phyloP scores from a whole-genome alignment of 2,797 vertebrate genomes.

The Lophotriccus pileatus region DNA sequence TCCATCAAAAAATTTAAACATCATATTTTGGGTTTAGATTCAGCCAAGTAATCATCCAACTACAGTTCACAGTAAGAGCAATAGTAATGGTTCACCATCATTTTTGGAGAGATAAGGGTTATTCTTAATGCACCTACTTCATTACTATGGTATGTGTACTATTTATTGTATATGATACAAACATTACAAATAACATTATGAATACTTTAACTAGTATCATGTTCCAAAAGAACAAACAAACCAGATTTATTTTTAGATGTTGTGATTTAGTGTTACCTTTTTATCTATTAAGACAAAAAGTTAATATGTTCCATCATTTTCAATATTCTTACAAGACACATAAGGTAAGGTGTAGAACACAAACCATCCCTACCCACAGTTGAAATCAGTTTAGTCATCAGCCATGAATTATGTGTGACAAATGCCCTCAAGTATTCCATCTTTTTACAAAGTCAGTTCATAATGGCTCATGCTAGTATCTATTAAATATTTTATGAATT shows the following conservation, averaged over 20 bases:
- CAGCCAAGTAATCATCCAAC: neutral
- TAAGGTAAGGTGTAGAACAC: neutral
- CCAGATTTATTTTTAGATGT: neutral
- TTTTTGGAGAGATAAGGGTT: neutral
- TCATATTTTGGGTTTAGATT: neutral
- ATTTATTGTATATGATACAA: neutral
- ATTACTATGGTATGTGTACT: neutral
- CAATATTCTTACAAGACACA: neutral
- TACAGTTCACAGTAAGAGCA: neutral
- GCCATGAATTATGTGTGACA: slow-evolving; percentile 50
- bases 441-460: slow-evolving; percentile 24
- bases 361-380: neutral
- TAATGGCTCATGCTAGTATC: slow-evolving; percentile 53
- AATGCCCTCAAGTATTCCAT: slow-evolving; percentile 61
- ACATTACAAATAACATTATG: neutral
- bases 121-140: neutral
- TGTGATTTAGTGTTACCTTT: neutral
- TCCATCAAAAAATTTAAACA: neutral
- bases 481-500: slow-evolving; percentile 73
- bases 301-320: neutral
- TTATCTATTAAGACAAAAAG: neutral
- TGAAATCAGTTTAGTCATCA: slow-evolving; percentile 1
- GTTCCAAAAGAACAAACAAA: neutral
- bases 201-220: neutral
- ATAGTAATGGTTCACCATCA: neutral